Evolutionary conservation across 2,113 vertebrate genomes (phyloP).

Genomic region (Danio rerio): GRCz12tu NC_133184.1:32882501-32883000

Average conservation of each 20-base stretch:
- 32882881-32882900: conserved; percentile 85
- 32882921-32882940: not conserved
- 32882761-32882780: conserved; percentile 90
- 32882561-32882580: conserved; percentile 81
- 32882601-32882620: conserved; percentile 79
- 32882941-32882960: conserved; percentile 3
- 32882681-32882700: conserved; percentile 71
- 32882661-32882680: conserved; percentile 79
- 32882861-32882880: conserved; percentile 89
- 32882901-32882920: conserved; percentile 58
- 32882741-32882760: conserved; percentile 90
- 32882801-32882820: conserved; percentile 91
- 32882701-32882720: conserved; percentile 75
- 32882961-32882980: conserved; percentile 26
- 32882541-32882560: conserved; percentile 83
- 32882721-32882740: conserved; percentile 91
- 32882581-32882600: conserved; percentile 86
- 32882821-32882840: conserved; percentile 96
- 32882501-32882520: conserved; percentile 63
- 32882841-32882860: conserved; percentile 97
- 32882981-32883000: not conserved
- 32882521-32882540: conserved; percentile 67
- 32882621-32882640: conserved; percentile 89
- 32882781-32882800: conserved; percentile 86
- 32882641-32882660: conserved; percentile 86